Evolutionary conservation across 1,140 invertebrate species (phyloP), one percentile per base, ranked within the genome.

Genomic region (Drosophila subpulchrella): DNA sequence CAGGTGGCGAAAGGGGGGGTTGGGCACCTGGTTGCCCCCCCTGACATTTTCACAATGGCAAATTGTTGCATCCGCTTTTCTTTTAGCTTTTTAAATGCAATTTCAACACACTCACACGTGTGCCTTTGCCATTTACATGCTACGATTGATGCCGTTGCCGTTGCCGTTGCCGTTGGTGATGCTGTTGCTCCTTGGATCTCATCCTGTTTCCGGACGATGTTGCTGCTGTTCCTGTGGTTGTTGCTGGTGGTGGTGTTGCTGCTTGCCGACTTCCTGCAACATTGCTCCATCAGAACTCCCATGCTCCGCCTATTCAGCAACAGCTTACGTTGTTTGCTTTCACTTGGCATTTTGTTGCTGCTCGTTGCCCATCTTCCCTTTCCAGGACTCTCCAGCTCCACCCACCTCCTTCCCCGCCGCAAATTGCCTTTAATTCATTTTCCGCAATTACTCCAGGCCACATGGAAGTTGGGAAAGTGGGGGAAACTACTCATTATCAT

Each of bases 381-480:
- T 39, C 15, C 34, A 54, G 8, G 20, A 38, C 27, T 12, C 24
- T 30, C 3, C 42, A 11, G 5, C 27, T 15, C 36, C n/a, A 20
- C 20, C 41, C 36, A 47, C n/a, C 51, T 34, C n/a, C 46, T 57
- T 12, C 46, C 38, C 38, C 66, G 38, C 74, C 74, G 48, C 79
- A 83, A 83, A 83, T 83, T 83, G 80, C 80, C 80, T 83, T 83
- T 83, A 83, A 83, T 83, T 83, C 80, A 83, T 83, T 83, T 83
- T 78, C 80, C 80, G 80, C 80, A 83, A 83, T 83, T 83, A 83
- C 80, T 78, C 65, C 57, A 48, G 80, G 75, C 79, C 50, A 34
- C 59, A 59, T 38, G 38, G 7, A 36, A 27, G 47, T 27, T 27
- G 39, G 36, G 17, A 59, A 58, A 17, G 17, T 27, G 39, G 36